Evolutionary conservation across 2,113 vertebrate species (phyloP), one percentile per base, ranked within the genome.

Genomic region (Tetraodon nigroviridis): DNA sequence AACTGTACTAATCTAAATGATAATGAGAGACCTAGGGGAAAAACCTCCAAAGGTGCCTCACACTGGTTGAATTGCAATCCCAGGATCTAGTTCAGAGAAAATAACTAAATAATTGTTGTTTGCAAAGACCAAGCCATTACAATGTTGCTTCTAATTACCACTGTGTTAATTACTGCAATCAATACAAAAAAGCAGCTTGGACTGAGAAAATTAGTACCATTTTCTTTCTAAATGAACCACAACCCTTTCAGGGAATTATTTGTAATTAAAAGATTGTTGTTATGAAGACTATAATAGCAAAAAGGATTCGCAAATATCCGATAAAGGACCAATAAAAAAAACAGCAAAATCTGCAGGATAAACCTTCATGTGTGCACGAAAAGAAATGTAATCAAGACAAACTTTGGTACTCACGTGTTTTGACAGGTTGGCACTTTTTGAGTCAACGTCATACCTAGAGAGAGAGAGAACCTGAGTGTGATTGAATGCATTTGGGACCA

Each of bases 381-480:
- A 16, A 64, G 12, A 49, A 2, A 48, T 0, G 8, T 20, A 21
- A 55, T 2, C 15, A 24, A 19, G 24, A 40, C 19, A 18, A 21
- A 37, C 24, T 66, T 46, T 18, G 51, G 5, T 52, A 93, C 96
- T 97, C 89, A 99, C 97, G 52, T 99, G 97, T 84, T 99, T 98
- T 17, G 95, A 96, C 37, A 99, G 90, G 80, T 98, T 96, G 73
- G 92, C 91, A 37, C 97, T 99, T 88, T 98, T 98, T 0, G 95
- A 99, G 85, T 99, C 97, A 42, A 98, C 95, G 71, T 99, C 97
- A 19, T 98, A 98, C 89, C 97, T 99, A 70, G 22, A 86, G 83
- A 71, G 37, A 58, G 54, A 78, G 1, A 66, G 20, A 12, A 12
- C 24, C 24, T 6, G 12, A 51, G n/a, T 5, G 19, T 58, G 60